phyloP scores from a whole-genome alignment of 2,113 vertebrate species.

The Zootoca vivipara region DNA sequence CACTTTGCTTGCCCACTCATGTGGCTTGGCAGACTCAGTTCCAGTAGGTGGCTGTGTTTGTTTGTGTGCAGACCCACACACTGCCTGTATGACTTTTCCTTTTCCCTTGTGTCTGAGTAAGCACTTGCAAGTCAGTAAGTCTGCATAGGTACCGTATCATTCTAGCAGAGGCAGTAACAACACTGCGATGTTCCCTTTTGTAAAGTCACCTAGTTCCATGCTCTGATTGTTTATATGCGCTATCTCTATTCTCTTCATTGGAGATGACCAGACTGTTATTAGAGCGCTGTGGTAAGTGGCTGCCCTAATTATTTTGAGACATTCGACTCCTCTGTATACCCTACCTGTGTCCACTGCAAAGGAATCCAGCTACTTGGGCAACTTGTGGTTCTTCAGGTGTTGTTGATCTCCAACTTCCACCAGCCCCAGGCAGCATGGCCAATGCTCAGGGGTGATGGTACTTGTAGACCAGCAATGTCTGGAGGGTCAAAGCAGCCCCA shows the following conservation, averaged over 20 bases:
- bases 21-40: conserved; percentile 11
- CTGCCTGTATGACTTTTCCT: neutral
- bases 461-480: too few species aligned
- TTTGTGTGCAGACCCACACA: neutral
- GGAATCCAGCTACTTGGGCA: neutral
- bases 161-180: neutral
- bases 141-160: neutral
- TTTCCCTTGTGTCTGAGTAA: neutral
- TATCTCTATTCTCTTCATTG: neutral
- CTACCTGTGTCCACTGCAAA: neutral
- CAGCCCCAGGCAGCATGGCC: too few species aligned
- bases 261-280: neutral
- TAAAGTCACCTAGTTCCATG: neutral
- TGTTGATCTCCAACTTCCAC: too few species aligned
- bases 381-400: neutral
- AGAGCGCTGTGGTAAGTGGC: neutral
- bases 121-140: neutral
- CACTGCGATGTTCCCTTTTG: neutral
- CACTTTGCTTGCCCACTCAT: neutral
- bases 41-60: neutral
- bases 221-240: neutral
- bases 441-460: too few species aligned
- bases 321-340: neutral
- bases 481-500: too few species aligned
- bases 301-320: neutral